Percentiles rank a stretch among this genome's conserved stretches.
These are phyloP conservation scores for Aegithalos caudatus DNA, from an alignment of 2,113 vertebrate species.

Conservation along the genomic window DNA sequence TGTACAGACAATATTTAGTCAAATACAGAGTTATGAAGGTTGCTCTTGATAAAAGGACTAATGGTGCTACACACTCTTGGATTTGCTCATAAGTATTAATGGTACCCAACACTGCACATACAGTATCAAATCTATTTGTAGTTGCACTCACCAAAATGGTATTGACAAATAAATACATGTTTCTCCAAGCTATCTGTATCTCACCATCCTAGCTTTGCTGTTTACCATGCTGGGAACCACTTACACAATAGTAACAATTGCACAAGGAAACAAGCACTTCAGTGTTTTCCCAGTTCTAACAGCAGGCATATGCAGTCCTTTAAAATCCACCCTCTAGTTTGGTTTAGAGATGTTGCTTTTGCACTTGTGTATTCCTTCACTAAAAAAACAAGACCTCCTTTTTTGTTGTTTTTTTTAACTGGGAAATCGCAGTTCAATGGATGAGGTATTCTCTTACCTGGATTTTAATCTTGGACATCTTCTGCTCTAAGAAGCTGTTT, in stretches of 20 bases:
- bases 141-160: neutral
- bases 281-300: neutral
- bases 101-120: neutral
- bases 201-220: neutral
- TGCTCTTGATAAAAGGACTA: neutral
- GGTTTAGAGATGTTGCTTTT: neutral
- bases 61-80: neutral
- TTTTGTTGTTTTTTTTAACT: neutral
- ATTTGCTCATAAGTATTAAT: neutral
- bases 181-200: neutral
- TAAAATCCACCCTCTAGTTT: neutral
- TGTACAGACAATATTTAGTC: neutral
- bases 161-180: neutral
- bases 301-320: neutral
- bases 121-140: neutral
- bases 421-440: neutral
- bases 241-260: neutral
- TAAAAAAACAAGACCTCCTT: neutral
- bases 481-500: neutral
- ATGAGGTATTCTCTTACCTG: neutral
- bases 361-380: neutral
- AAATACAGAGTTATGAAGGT: neutral
- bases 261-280: neutral
- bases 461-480: neutral
- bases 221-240: neutral